Conservation (phyloP, 1,140 invertebrate genomes). For the Sycophaga agraensis region DNA sequence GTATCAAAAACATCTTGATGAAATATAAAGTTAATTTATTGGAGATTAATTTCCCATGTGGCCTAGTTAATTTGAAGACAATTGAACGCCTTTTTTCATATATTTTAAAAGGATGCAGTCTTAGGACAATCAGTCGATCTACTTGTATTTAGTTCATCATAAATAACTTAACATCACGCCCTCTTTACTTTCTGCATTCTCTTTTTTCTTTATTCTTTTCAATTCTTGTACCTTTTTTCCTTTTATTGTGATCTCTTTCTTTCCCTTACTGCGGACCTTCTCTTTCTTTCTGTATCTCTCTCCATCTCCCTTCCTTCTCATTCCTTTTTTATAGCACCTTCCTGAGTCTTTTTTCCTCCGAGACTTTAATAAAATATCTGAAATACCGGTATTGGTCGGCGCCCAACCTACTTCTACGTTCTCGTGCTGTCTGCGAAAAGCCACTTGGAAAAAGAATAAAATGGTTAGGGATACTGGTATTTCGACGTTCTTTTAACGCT, state of each 20-base stretch:
- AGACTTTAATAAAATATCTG: constrained; percentile 56
- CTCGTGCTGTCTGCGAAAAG: too few species aligned
- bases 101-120: constrained; percentile 7
- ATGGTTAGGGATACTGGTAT: too few species aligned
- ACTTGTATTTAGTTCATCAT: constrained; percentile 28
- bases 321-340: not conserved
- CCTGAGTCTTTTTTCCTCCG: constrained; percentile 39
- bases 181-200: constrained; percentile 26
- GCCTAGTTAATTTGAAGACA: too few species aligned
- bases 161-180: constrained; percentile 19
- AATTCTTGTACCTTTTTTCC: constrained; percentile 9
- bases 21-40: too few species aligned
- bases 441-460: too few species aligned
- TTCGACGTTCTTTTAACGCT: too few species aligned
- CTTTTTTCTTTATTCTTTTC: not conserved
- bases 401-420: too few species aligned
- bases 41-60: too few species aligned
- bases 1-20: too few species aligned
- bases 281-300: too few species aligned
- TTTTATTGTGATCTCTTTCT: not conserved
- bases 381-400: constrained; percentile 54
- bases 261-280: not conserved
- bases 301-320: too few species aligned
- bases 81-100: too few species aligned
- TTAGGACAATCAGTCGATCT: constrained; percentile 4